Base-by-base conservation (phyloP, 2,797 vertebrate genomes). In the Pogoniulus pusillus region DNA sequence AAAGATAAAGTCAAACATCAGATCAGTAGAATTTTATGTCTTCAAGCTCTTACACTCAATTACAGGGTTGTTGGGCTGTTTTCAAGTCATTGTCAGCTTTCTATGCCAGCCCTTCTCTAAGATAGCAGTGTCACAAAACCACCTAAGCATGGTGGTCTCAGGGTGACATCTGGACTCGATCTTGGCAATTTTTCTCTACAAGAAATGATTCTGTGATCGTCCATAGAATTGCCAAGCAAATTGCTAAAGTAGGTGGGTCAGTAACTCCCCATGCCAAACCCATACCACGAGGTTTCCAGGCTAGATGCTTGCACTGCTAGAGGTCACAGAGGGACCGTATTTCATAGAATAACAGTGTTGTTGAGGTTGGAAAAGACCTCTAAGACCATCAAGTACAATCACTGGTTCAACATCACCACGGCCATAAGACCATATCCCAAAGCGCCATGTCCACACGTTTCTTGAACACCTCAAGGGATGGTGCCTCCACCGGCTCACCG, bases 141-240 rank as follows among this genome's bases (percentile, higher is more conserved):
- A 8, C 6, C 0, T 2, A 2, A 2, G 0, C 6, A 12, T 7
- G 22, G 47, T 47, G 47, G 23, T 49, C 47, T 49, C 7, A 13
- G 22, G 47, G 49, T 49, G 47, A 47, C 11, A 47, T 22, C 9
- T 47, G 22, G 47, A 49, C 47, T 49, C 12, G 11, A 49, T 49
- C 23, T 24, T 24, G 47, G 47, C 49, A 23, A 7, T 49, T 23
- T 49, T 49, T 49, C 9, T 24, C 47, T 13, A 49, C 24, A 7
- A 10, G 12, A 49, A 24, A 49, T 24, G 22, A 13, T 22, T 45
- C 45, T 45, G 9, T 20, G 45, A 22, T 13, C 1, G 71, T 15
- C 10, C 58, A 2, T 12, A 39, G 30, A 18, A 6, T 4, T 1
- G 11, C 0, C 51, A 1, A 0, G 12, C 30, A 23, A 19, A 45